Evolutionary conservation across 2,113 vertebrate genomes (phyloP).

Genomic region (Anarrhichthys ocellatus): DNA sequence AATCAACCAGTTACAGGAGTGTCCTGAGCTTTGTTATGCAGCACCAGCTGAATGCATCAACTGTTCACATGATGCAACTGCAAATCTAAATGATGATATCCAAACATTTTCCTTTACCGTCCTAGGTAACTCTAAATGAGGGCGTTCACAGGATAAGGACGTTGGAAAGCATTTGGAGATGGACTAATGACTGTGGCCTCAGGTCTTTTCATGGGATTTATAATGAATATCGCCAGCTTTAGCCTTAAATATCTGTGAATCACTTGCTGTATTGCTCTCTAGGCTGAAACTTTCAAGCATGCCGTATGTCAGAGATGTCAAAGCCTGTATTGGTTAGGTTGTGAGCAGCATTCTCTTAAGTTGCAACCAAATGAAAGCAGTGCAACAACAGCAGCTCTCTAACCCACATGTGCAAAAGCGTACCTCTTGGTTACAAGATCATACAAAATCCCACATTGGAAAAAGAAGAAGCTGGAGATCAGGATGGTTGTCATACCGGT

Average conservation of each 20-base stretch:
- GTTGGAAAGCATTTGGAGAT: neutral
- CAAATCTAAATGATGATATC: neutral
- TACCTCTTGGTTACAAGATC: neutral
- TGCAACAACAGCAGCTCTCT: neutral
- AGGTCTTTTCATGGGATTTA: neutral
- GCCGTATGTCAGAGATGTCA: neutral
- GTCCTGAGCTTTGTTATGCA: neutral
- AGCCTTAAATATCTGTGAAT: neutral
- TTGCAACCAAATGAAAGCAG: neutral
- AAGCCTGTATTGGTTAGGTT: neutral
- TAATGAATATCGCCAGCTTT: neutral
- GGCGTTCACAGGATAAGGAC: constrained; percentile 38
- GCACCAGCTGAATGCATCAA: neutral
- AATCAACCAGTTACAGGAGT: constrained; percentile 13
- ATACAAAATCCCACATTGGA: neutral
- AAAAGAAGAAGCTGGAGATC: constrained; percentile 11
- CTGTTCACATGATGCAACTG: neutral
- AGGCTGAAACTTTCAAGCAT: neutral
- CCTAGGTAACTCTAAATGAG: constrained; percentile 73
- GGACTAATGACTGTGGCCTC: neutral
- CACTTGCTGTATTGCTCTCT: neutral
- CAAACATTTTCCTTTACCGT: neutral
- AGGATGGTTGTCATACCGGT: neutral
- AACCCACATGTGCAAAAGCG: neutral
- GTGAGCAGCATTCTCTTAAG: neutral